Base-by-base conservation (phyloP, 2,888 invertebrate genomes). In the Elmis aenea region DNA sequence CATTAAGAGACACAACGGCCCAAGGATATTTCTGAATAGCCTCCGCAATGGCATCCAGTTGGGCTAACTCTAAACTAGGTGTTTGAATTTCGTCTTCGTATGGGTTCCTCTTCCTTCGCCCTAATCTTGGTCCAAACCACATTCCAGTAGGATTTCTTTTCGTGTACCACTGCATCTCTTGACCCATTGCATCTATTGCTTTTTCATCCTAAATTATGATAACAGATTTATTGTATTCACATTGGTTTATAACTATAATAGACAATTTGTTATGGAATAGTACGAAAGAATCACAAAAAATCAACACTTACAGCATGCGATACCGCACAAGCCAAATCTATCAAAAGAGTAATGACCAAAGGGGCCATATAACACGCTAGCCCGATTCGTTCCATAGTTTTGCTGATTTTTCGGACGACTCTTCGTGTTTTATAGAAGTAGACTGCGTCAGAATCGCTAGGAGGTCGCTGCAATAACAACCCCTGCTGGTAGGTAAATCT, bases 41-140 rank as follows among this genome's bases (percentile, higher is more conserved):
- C 28, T 69, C 68, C 32, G 64, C 54, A 11, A 72, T 52, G 1
- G 58, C 51, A 10, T 63, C 61, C 21, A 68, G 45, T 33, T 66
- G 42, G 51, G 63, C 45, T 45, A 50, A 30, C 52, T 62, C 41
- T 48, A 43, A 24, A 50, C 58, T 10, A 48, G 59, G 28, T 30
- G 56, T n/a, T n/a, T n/a, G n/a, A 25, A 34, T 11, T 29, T 36
- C 24, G 8, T 48, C 45, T 23, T 61, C 62, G 13, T 66, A 46
- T 3, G 49, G 51, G 36, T 51, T 59, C 22, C 72, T 61, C 46
- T 72, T 74, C 44, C 67, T 66, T 41, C 72, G 68, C 3, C 73
- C 75, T n/a, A 75, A 58, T 37, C 73, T 62, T 1, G 75, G 73
- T 2, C 73, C 74, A 42, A 75, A 73, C 74, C 73, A 75, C 63